Evolutionary conservation across 2,888 invertebrate species (phyloP).

Genomic region (Drosophila anomalata): DNA sequence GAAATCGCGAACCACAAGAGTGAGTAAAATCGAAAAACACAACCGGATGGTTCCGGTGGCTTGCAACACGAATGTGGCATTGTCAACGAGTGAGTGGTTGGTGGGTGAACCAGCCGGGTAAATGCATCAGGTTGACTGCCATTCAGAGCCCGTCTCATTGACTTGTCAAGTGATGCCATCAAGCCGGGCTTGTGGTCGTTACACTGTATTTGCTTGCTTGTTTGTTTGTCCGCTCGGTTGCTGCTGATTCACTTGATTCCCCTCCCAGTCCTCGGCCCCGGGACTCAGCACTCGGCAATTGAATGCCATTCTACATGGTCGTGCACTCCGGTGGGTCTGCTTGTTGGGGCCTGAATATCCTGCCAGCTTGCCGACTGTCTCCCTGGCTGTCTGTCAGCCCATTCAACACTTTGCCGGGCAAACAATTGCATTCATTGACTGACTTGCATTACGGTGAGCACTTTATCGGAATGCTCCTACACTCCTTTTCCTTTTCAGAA

Average conservation of each 20-base stretch:
- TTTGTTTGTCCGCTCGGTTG: slow-evolving; percentile 39
- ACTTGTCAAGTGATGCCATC: slow-evolving; percentile 70
- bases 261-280: not conserved
- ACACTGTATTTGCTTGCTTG: slow-evolving; percentile 37
- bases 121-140: slow-evolving; percentile 25
- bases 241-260: slow-evolving; percentile 42
- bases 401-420: slow-evolving; percentile 53
- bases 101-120: slow-evolving; percentile 12
- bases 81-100: slow-evolving; percentile 7
- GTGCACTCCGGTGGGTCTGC: slow-evolving; percentile 14
- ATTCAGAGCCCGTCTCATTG: slow-evolving; percentile 51
- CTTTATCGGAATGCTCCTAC: slow-evolving; percentile 3
- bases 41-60: slow-evolving; percentile 18
- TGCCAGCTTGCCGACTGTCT: slow-evolving; percentile 17
- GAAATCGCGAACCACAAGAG: not conserved
- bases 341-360: slow-evolving; percentile 12
- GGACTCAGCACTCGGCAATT: slow-evolving; percentile 27
- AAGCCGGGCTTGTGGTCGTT: slow-evolving; percentile 45
- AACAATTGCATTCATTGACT: slow-evolving; percentile 71
- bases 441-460: slow-evolving; percentile 43
- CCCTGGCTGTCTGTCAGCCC: slow-evolving; percentile 17
- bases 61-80: slow-evolving; percentile 24
- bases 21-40: slow-evolving; percentile 15
- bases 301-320: slow-evolving; percentile 27
- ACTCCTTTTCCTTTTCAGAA: not conserved